phyloP scores from a whole-genome alignment of 2,113 vertebrate genomes.

The Himantopus leucocephalus region DNA sequence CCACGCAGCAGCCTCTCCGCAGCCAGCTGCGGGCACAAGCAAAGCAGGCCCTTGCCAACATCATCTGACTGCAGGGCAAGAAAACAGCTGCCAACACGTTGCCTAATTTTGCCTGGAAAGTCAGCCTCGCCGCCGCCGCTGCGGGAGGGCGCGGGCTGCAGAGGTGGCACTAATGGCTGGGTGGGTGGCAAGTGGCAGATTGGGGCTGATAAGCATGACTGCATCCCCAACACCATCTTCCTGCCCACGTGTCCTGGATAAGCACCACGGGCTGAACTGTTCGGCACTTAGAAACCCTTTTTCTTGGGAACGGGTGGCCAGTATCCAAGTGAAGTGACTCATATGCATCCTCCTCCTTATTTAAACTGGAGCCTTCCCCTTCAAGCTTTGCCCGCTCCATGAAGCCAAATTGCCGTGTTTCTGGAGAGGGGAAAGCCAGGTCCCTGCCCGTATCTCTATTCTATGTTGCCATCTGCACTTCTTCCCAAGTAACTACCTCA shows the following conservation, averaged over 20 bases:
- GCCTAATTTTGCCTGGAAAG: background rate
- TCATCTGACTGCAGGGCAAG: background rate
- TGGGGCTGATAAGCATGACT: rapidly evolving
- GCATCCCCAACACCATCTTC: background rate
- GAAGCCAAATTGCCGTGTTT: background rate
- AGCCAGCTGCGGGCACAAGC: background rate
- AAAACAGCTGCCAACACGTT: background rate
- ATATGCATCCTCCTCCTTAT: background rate
- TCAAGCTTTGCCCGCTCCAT: background rate
- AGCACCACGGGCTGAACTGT: background rate
- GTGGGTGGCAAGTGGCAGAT: background rate
- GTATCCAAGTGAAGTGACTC: constrained; percentile 9
- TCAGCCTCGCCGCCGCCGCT: rapidly evolving
- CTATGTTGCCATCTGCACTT: background rate
- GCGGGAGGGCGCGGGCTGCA: rapidly evolving
- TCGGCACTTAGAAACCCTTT: background rate
- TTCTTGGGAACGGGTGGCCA: background rate
- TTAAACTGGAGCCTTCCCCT: background rate
- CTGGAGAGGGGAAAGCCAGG: background rate
- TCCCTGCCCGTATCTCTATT: background rate
- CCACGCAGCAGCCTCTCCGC: background rate
- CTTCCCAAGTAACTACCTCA: background rate
- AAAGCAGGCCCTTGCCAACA: background rate
- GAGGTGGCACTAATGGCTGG: background rate
- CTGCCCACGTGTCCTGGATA: background rate